Evolutionary conservation across 2,888 invertebrate genomes (phyloP).

Genomic region (Uloborus plumipes): DNA sequence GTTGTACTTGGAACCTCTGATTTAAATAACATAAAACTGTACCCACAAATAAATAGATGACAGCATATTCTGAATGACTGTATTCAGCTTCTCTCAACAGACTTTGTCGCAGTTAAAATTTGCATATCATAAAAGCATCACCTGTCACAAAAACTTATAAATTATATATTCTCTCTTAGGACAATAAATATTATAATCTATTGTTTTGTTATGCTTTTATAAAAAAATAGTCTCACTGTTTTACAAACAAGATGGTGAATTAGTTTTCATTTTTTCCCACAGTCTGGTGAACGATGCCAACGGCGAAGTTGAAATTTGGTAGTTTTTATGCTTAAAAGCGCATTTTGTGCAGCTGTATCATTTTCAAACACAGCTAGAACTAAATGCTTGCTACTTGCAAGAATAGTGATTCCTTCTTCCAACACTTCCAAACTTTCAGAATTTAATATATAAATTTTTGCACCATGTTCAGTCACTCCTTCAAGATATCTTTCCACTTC

Average conservation of each 20-base stretch:
- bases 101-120: conserved; percentile 47
- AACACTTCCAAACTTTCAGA: conserved; percentile 51
- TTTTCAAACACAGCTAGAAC: conserved; percentile 66
- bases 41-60: background rate
- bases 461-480: conserved; percentile 66
- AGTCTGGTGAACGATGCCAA: conserved; percentile 54
- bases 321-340: conserved; percentile 67
- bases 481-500: conserved; percentile 67
- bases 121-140: conserved; percentile 20
- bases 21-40: too few relatives aligned
- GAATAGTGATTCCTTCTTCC: conserved; percentile 54
- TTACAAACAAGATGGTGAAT: conserved; percentile 29
- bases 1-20: too few relatives aligned
- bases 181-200: conserved; percentile 43
- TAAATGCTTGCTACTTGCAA: conserved; percentile 62
- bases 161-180: conserved; percentile 40
- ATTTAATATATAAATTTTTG: conserved; percentile 65
- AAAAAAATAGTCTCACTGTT: conserved; percentile 53
- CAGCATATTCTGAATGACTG: background rate
- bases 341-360: conserved; percentile 67
- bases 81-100: background rate
- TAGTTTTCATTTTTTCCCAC: conserved; percentile 22
- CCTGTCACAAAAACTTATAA: conserved; percentile 31
- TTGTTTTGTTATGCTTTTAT: conserved; percentile 58
- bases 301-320: conserved; percentile 66